Percentiles rank a stretch among this genome's conserved stretches.
phyloP scores from a whole-genome alignment of 53 echinoderm and acorn worm genomes.

The Glandiceps talaboti region DNA sequence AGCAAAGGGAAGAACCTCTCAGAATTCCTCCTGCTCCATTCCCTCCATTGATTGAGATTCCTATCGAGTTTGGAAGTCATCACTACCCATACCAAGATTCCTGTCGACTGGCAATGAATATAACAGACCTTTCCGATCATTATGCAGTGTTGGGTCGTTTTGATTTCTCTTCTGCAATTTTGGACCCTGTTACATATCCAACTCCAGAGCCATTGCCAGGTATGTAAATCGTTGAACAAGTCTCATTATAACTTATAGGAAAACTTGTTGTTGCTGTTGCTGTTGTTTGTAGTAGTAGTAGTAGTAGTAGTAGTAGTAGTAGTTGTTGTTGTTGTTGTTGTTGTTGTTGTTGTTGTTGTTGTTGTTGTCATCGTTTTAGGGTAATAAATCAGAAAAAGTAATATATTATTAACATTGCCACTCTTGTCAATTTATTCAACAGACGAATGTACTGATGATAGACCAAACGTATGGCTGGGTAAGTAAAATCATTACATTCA shows the following conservation, averaged over 20 bases:
- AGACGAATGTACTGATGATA: background rate
- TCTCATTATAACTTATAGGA: no score
- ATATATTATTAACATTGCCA: no score
- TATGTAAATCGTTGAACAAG: no score
- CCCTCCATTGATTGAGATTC: conserved; percentile 16
- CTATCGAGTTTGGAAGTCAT: conserved; percentile 20
- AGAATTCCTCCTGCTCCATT: conserved; percentile 18
- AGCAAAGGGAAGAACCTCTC: conserved; percentile 16
- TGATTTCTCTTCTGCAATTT: conserved; percentile 4
- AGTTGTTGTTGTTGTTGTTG: no score
- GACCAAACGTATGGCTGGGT: conserved; percentile 50
- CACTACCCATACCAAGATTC: conserved; percentile 29
- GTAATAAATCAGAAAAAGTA: no score
- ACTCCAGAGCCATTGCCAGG: background rate
- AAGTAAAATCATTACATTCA: conserved; percentile 19
- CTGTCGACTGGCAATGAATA: conserved; percentile 19
- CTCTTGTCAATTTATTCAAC: background rate
- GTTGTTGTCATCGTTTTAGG: no score
- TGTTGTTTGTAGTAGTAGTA: no score
- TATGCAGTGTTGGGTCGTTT: conserved; percentile 65
- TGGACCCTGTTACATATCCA: background rate
- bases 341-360: no score
- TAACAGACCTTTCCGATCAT: conserved; percentile 73
- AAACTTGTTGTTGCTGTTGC: no score
- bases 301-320: no score